Percentiles rank a stretch among this genome's conserved stretches.
Evolutionary conservation across 2,113 vertebrate species (phyloP).

Genomic region (Leptodactylus fuscus): DNA sequence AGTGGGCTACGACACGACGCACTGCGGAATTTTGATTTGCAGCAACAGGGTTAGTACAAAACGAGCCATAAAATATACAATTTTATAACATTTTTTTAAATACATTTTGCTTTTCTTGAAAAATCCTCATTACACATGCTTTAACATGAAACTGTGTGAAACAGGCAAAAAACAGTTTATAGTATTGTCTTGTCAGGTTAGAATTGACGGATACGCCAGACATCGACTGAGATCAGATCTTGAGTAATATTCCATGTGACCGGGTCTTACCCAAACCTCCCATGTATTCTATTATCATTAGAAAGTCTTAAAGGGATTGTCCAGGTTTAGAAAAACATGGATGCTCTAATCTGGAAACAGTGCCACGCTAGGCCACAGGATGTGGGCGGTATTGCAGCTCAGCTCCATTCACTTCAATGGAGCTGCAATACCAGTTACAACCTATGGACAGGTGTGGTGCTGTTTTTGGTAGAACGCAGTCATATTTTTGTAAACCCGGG

Average conservation of each 20-base stretch:
- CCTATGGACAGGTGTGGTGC: not conserved
- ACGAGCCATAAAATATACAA: conserved; percentile 32
- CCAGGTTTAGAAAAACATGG: not conserved
- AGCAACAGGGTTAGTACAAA: conserved; percentile 41
- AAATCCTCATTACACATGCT: conserved; percentile 60
- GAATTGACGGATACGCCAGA: not conserved
- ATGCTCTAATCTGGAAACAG: not conserved
- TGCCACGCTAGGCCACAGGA: not conserved
- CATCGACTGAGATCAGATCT: not conserved
- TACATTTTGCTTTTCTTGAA: conserved; percentile 30
- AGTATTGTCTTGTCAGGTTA: not conserved
- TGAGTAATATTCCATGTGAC: not conserved
- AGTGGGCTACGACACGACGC: conserved; percentile 17
- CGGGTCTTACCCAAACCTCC: not conserved
- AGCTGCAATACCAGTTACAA: not conserved
- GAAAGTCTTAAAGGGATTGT: not conserved
- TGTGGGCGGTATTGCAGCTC: not conserved
- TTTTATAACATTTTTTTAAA: not conserved
- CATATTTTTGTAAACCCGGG: not conserved
- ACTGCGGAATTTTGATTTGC: not conserved
- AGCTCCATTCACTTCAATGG: not conserved
- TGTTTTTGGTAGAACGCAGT: not conserved
- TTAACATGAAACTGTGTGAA: conserved; percentile 13
- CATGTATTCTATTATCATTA: not conserved
- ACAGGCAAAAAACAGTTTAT: conserved; percentile 27